Evolutionary conservation across 2,888 invertebrate species (phyloP).

Genomic region (Tolmerus cingulatus): DNA sequence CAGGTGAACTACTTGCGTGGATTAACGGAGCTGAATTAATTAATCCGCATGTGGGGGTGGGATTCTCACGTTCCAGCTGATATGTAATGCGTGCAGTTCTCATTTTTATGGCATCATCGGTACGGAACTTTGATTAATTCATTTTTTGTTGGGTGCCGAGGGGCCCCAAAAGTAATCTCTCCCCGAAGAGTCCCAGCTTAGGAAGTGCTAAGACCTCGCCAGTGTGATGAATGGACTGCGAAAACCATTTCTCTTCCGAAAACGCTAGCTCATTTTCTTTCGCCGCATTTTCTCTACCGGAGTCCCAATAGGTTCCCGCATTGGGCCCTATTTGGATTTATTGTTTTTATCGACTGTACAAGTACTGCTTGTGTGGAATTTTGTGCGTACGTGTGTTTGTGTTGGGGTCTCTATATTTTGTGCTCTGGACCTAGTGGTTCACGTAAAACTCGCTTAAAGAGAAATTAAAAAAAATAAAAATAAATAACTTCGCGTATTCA

Average conservation of each 20-base stretch:
- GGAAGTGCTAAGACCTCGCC: not conserved
- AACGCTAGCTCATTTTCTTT: not conserved
- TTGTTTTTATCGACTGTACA: constrained; percentile 14
- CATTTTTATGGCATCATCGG: not conserved
- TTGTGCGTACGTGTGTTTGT: not conserved
- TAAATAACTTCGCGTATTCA: not conserved
- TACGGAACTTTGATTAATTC: constrained; percentile 7
- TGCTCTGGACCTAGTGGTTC: not conserved
- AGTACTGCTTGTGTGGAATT: not conserved
- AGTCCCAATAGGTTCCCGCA: not conserved
- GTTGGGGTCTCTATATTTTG: not conserved
- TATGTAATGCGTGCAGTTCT: constrained; percentile 13
- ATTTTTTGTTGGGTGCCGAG: not conserved
- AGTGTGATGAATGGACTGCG: constrained; percentile 28
- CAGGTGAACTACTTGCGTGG: constrained; percentile 26
- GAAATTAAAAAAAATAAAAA: not conserved
- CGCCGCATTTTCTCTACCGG: not conserved
- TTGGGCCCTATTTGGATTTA: not conserved
- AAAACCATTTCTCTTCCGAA: not conserved
- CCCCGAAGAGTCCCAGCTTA: not conserved
- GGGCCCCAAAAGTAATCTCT: not conserved
- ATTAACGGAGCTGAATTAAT: constrained; percentile 11
- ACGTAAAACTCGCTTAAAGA: not conserved
- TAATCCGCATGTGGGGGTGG: not conserved
- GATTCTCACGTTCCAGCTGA: not conserved